phyloP scores from a whole-genome alignment of 2,113 vertebrate genomes.

The Procavia capensis region DNA sequence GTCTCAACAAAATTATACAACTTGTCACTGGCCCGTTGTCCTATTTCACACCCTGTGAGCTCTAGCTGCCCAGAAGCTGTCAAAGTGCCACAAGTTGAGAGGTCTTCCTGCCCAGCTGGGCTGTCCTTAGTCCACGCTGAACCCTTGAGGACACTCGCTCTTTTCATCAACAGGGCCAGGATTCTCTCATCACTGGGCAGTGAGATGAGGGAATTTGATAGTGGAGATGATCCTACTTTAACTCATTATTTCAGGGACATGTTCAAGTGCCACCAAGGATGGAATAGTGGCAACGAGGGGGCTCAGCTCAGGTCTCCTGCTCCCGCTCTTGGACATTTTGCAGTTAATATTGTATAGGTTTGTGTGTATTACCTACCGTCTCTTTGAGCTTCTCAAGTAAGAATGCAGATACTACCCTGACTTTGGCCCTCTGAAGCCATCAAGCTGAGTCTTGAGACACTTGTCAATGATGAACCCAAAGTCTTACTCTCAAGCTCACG shows the following conservation, averaged over 20 bases:
- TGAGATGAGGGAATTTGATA: neutral
- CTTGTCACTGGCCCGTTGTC: neutral
- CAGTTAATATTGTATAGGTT: neutral
- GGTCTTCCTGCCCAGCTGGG: neutral
- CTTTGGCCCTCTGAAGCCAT: neutral
- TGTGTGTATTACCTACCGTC: too few relatives aligned
- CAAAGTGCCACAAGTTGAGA: neutral
- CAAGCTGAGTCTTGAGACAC: neutral
- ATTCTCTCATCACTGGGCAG: too few relatives aligned
- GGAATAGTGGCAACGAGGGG: neutral
- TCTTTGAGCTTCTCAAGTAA: neutral
- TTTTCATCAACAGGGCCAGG: accelerated
- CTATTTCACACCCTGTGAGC: neutral
- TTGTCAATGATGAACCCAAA: neutral
- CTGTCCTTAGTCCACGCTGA: accelerated
- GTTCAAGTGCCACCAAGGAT: neutral
- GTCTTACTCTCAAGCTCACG: too few relatives aligned
- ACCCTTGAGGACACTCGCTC: accelerated
- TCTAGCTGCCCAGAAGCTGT: neutral
- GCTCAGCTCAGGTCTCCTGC: neutral
- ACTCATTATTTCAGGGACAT: neutral
- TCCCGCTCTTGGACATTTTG: neutral
- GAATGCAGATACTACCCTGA: neutral
- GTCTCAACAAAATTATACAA: neutral
- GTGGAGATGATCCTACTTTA: neutral